These are phyloP conservation scores for Melanogrammus aeglefinus DNA, from an alignment of 2,797 vertebrate genomes.

Conservation along the genomic window DNA sequence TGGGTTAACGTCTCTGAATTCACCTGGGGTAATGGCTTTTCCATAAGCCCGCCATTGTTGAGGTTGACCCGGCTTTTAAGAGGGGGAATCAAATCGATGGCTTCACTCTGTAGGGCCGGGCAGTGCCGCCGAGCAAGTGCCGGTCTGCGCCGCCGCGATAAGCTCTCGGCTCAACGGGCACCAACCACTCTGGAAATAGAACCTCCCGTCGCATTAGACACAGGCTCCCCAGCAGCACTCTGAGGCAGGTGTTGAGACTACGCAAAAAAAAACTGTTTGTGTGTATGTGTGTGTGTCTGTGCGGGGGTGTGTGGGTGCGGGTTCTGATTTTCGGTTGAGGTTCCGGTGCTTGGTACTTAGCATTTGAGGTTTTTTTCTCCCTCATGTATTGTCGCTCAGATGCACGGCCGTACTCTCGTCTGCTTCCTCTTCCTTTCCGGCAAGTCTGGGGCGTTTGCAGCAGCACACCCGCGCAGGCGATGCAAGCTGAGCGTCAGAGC, in stretches of 20 bases:
- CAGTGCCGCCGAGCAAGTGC: too few species aligned
- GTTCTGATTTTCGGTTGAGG: too few species aligned
- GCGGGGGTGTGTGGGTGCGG: too few species aligned
- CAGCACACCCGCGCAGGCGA: too few species aligned
- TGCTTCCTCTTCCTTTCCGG: too few species aligned
- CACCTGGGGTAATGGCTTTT: slow-evolving; percentile 69
- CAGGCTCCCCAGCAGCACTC: background rate
- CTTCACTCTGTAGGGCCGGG: slow-evolving; percentile 28
- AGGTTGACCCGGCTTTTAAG: slow-evolving; percentile 67
- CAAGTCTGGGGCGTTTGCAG: too few species aligned
- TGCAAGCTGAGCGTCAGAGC: too few species aligned
- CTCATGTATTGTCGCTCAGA: too few species aligned
- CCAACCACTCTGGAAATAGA: slow-evolving; percentile 64
- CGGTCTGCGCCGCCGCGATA: slow-evolving; percentile 64
- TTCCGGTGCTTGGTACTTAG: too few species aligned
- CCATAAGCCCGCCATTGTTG: slow-evolving; percentile 61
- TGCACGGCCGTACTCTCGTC: too few species aligned
- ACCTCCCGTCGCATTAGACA: slow-evolving; percentile 9
- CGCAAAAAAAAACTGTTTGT: background rate
- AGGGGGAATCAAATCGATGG: slow-evolving; percentile 70
- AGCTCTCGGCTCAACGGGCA: slow-evolving; percentile 51
- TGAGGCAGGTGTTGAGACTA: background rate
- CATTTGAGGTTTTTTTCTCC: too few species aligned
- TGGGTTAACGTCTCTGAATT: slow-evolving; percentile 61
- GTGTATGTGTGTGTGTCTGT: background rate